Conservation (phyloP, 23 tunicate species). For the Trididemnum clinides region DNA sequence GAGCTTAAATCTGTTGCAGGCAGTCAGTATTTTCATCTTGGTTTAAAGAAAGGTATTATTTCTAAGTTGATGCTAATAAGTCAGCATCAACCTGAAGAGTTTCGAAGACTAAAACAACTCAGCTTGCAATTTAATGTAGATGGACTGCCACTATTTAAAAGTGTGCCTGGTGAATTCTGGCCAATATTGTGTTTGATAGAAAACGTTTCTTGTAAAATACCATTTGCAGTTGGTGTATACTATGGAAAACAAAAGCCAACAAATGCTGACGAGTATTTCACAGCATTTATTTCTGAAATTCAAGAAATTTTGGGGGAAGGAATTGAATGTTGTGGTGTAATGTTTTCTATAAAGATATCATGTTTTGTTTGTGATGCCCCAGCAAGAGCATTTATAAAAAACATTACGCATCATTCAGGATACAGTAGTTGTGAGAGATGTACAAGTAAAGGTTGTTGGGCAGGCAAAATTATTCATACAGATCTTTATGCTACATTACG, state of each 20-base stretch:
- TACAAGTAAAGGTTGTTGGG: background rate
- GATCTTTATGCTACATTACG: conserved; percentile 6
- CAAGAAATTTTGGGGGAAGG: background rate
- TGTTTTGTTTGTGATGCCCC: conserved; percentile 39
- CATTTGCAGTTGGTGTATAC: background rate
- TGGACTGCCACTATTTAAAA: conserved; percentile 10
- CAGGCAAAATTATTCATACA: conserved; percentile 12
- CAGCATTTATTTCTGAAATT: background rate
- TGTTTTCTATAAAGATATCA: background rate
- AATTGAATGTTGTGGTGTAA: background rate
- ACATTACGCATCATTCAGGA: conserved; percentile 5
- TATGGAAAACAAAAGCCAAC: conserved; percentile 6
- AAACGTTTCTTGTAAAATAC: background rate
- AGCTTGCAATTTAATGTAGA: background rate
- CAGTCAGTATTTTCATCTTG: background rate
- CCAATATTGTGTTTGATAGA: background rate
- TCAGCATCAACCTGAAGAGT: background rate
- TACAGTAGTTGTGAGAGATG: conserved; percentile 27
- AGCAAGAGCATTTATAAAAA: conserved; percentile 8
- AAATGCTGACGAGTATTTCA: background rate
- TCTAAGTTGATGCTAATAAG: background rate
- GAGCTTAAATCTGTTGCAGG: background rate
- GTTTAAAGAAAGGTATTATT: background rate
- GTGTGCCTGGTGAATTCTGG: background rate
- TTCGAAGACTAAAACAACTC: background rate